These are phyloP conservation scores for Trachythela sp. DNA, from an alignment of 64 coral and sea anemone genomes.

Conservation along the genomic window DNA sequence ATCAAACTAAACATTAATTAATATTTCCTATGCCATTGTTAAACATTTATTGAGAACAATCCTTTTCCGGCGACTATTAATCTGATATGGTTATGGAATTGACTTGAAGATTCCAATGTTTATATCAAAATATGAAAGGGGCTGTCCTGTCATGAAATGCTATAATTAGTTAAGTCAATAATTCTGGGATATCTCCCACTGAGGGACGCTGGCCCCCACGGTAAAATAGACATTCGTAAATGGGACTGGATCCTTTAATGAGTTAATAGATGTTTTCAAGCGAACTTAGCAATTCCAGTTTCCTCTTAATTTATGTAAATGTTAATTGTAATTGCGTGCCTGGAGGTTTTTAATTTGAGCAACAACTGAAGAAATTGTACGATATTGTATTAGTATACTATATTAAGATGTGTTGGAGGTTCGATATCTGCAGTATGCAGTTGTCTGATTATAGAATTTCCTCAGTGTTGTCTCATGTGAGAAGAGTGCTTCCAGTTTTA, in stretches of 20 bases:
- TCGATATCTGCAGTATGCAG: too few species aligned
- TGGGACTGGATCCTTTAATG: neutral
- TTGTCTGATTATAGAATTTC: too few species aligned
- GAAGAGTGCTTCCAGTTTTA: too few species aligned
- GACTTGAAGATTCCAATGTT: neutral
- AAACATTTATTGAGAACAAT: neutral
- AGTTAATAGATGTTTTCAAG: too few species aligned
- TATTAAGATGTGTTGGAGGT: too few species aligned
- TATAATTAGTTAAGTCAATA: conserved; percentile 8
- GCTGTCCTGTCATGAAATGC: neutral
- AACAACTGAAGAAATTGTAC: too few species aligned
- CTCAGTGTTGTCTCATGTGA: too few species aligned
- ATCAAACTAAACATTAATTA: neutral
- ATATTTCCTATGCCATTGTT: neutral
- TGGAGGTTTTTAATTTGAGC: too few species aligned
- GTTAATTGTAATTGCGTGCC: too few species aligned
- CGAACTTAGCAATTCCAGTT: too few species aligned
- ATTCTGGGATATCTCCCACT: neutral
- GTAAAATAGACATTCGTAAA: neutral
- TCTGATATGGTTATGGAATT: neutral
- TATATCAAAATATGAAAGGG: neutral
- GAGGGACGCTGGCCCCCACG: neutral
- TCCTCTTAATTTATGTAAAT: too few species aligned
- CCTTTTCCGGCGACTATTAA: neutral
- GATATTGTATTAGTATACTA: too few species aligned